phyloP scores from a whole-genome alignment of 2,113 vertebrate genomes.

The Nyctereutes procyonoides region DNA sequence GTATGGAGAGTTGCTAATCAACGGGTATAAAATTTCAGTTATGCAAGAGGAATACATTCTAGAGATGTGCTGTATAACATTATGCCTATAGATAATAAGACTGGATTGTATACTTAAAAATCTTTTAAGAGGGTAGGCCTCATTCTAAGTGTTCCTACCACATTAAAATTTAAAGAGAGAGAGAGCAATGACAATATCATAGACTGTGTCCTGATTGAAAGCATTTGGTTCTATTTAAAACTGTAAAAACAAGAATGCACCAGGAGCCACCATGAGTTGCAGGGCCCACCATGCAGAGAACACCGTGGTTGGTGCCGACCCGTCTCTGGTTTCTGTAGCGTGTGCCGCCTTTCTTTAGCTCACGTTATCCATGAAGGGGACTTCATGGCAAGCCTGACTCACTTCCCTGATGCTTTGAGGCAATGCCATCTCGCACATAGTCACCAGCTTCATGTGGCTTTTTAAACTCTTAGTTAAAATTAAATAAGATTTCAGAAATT shows the following conservation, averaged over 20 bases:
- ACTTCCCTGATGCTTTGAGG: neutral
- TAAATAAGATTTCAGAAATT: neutral
- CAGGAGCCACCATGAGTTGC: accelerated
- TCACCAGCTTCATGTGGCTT: neutral
- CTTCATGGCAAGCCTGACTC: neutral
- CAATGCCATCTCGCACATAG: neutral
- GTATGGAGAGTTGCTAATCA: neutral
- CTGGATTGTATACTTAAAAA: neutral
- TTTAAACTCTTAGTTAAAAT: neutral
- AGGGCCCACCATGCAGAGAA: accelerated
- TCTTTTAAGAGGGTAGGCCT: neutral
- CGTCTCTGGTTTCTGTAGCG: accelerated
- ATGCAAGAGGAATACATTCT: neutral
- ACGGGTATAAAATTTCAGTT: neutral
- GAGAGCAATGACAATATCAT: accelerated
- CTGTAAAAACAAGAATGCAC: neutral
- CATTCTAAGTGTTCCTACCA: neutral
- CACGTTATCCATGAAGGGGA: accelerated
- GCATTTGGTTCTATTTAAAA: neutral
- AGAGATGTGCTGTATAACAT: neutral
- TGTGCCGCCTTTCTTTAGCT: too few species aligned
- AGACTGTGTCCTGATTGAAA: accelerated
- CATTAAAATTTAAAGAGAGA: neutral
- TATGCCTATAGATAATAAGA: neutral
- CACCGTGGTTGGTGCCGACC: accelerated